These are phyloP conservation scores for Heliconius ismenius DNA, from an alignment of 2,888 invertebrate genomes.

Conservation along the genomic window DNA sequence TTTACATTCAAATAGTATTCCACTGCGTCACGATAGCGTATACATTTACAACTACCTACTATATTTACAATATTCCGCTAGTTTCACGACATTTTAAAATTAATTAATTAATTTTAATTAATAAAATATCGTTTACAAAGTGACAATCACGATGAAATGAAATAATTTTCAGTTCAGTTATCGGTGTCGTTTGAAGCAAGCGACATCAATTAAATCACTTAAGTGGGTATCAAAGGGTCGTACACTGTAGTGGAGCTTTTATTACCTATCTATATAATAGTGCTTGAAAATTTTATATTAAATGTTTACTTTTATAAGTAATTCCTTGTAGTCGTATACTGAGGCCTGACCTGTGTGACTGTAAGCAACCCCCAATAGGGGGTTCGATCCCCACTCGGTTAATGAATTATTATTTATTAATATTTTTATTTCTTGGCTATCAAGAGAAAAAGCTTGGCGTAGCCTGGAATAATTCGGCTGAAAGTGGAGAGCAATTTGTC, in stretches of 20 bases:
- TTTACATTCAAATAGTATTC: too few relatives aligned
- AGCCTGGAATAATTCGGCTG: background rate
- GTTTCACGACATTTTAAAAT: background rate
- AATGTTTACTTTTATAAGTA: background rate
- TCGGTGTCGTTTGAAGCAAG: constrained; percentile 34
- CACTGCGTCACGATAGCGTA: too few relatives aligned
- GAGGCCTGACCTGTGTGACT: too few relatives aligned
- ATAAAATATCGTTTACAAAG: constrained; percentile 26
- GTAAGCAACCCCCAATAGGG: too few relatives aligned
- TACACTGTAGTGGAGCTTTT: constrained; percentile 25
- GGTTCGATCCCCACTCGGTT: background rate
- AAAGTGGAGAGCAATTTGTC: background rate
- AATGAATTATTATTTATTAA: background rate
- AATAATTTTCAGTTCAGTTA: constrained; percentile 29
- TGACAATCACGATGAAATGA: constrained; percentile 28
- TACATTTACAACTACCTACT: too few relatives aligned
- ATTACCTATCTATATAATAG: constrained; percentile 6
- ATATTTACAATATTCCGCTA: background rate
- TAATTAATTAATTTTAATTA: constrained; percentile 8
- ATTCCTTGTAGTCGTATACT: background rate
- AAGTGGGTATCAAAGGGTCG: constrained; percentile 38
- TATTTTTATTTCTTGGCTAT: background rate
- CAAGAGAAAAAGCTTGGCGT: too few relatives aligned
- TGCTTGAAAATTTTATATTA: background rate
- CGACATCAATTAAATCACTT: constrained; percentile 42